phyloP scores from a whole-genome alignment of 2,113 vertebrate species.

The Burhinus oedicnemus region DNA sequence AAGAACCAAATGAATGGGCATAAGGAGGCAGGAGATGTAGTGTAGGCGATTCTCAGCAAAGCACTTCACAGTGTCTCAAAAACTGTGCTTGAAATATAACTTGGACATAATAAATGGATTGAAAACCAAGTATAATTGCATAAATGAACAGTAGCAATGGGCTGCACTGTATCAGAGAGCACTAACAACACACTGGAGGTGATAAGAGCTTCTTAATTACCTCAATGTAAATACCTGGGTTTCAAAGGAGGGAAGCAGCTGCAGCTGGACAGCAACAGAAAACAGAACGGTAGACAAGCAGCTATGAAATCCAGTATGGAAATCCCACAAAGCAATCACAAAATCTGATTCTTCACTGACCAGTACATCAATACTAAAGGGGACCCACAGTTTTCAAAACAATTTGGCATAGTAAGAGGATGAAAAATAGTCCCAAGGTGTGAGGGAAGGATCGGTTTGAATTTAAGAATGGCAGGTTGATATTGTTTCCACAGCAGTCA shows the following conservation, averaged over 20 bases:
- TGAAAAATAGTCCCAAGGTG: neutral
- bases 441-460: neutral
- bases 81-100: neutral
- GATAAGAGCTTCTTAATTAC: neutral
- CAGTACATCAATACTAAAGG: constrained; percentile 2
- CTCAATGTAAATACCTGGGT: neutral
- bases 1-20: neutral
- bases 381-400: neutral
- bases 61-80: neutral
- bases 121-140: constrained; percentile 9
- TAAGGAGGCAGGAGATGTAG: neutral
- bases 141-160: constrained; percentile 42
- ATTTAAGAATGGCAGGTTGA: neutral
- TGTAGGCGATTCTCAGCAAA: neutral
- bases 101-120: neutral
- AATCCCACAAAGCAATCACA: neutral
- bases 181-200: neutral
- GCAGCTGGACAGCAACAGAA: neutral
- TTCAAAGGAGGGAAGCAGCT: neutral
- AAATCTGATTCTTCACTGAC: neutral
- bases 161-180: neutral
- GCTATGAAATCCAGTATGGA: neutral
- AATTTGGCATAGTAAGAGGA: neutral
- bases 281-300: constrained; percentile 10
- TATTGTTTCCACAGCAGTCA: neutral